Base-by-base conservation (phyloP, 2,888 invertebrate species). In the Drosophila limbata region DNA sequence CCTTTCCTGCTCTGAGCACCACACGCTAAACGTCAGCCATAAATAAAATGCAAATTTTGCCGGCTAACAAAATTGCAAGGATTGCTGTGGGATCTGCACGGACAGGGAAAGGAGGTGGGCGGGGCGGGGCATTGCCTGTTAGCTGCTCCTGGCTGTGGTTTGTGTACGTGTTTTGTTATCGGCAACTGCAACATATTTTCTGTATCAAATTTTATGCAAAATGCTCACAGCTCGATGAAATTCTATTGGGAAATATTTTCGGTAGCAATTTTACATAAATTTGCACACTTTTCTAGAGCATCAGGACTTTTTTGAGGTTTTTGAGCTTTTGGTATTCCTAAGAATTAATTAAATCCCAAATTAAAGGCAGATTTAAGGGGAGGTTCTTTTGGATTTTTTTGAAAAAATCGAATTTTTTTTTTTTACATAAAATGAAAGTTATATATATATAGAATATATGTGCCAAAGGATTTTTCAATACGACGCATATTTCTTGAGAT, bases 181-280 rank as follows among this genome's bases (percentile, higher is more conserved):
- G 79, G 55, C 69, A 52, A 63, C 44, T 76, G 77, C 74, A 84
- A 82, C 83, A 83, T 81, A 83, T 84, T 83, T 84, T 72, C 67
- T 48, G 75, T 69, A 84, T 74, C 81, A 84, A 85, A 84, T 79
- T 84, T 77, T 85, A 79, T 79, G 81, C 77, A 78, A 81, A 84
- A 73, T 85, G 66, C 77, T 71, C 64, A 60, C 79, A 72, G 79
- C 83, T 65, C 81, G 69, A 71, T 79, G 70, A 79, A 81, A 85
- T 83, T 83, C 81, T 79, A 77, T 83, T 68, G 84, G 85, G 78
- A 81, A 85, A 84, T 77, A 79, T 77, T 67, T 70, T 70, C 40
- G 68, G 5, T 51, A 72, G 52, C 56, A 33, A 63, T 59, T 75
- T 65, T 68, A n/a, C 63, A 66, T 66, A 39, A 25, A 11, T 28